A percentile compares a stretch with the other conserved stretches of the same genome.
Conservation (phyloP, 2,888 invertebrate species). For the Choreutis nemorana region DNA sequence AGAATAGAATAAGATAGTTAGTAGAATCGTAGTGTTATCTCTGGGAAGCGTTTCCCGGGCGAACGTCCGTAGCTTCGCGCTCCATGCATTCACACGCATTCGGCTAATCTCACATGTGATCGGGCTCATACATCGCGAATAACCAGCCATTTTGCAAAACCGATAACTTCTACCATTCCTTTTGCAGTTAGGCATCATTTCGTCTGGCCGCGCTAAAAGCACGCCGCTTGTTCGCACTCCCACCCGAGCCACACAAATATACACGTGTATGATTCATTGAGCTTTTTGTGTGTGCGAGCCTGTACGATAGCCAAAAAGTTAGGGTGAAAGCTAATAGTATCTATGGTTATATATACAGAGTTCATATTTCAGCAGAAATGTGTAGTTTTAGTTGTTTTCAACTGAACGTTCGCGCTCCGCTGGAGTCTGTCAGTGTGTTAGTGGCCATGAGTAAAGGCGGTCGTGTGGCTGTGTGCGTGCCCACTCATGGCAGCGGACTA, state of each 20-base stretch:
- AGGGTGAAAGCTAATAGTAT: too few relatives aligned
- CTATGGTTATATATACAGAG: too few relatives aligned
- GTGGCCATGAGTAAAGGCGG: conserved; percentile 48
- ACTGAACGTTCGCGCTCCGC: conserved; percentile 51
- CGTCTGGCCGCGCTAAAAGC: conserved; percentile 61
- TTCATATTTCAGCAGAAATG: too few relatives aligned
- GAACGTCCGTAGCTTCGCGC: conserved; percentile 44
- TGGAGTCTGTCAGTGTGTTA: conserved; percentile 59
- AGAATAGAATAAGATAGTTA: conserved; percentile 27
- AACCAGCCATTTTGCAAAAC: conserved; percentile 57
- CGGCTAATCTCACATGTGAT: conserved; percentile 59
- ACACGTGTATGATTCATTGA: conserved; percentile 50
- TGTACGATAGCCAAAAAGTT: too few relatives aligned
- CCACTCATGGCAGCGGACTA: conserved; percentile 65
- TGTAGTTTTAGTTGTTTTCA: too few relatives aligned
- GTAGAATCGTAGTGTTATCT: conserved; percentile 23
- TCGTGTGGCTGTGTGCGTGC: conserved; percentile 48
- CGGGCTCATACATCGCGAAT: conserved; percentile 45
- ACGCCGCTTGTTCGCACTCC: conserved; percentile 65
- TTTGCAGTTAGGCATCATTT: conserved; percentile 59
- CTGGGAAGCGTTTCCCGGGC: conserved; percentile 47
- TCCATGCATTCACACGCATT: conserved; percentile 62
- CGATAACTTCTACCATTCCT: conserved; percentile 44
- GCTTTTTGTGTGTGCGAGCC: conserved; percentile 38
- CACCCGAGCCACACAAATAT: conserved; percentile 56